Evolutionary conservation across 2,113 vertebrate genomes (phyloP).

Genomic region (Rostratula benghalensis): DNA sequence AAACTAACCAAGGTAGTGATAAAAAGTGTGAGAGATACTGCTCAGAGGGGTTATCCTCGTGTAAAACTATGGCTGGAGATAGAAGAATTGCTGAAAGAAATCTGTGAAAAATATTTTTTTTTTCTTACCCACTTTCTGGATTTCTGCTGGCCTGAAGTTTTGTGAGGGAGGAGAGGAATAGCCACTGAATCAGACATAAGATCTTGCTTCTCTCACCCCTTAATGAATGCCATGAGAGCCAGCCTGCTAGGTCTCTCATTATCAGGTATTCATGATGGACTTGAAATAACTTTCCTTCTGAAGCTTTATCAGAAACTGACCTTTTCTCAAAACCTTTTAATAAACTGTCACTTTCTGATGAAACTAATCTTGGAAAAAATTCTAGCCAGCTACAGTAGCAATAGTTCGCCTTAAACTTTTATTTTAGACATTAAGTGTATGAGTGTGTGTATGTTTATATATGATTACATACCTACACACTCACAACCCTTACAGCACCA

Average conservation of each 20-base stretch:
- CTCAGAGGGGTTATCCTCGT: neutral
- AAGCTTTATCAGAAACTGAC: conserved; percentile 15
- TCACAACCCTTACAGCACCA: neutral
- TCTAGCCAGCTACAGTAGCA: neutral
- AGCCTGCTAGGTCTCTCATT: conserved; percentile 7
- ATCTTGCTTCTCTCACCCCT: neutral
- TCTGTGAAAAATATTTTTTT: neutral
- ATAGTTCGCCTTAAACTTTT: neutral
- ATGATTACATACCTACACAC: neutral
- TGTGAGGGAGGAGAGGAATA: neutral
- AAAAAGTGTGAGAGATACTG: neutral
- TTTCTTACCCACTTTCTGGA: neutral
- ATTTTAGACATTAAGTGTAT: neutral
- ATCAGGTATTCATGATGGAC: neutral
- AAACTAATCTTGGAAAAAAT: neutral
- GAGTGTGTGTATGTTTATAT: too few species aligned
- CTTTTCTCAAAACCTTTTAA: conserved; percentile 24
- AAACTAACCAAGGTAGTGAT: neutral
- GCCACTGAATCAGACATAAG: neutral
- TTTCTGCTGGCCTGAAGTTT: neutral
- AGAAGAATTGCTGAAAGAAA: neutral
- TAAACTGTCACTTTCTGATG: neutral
- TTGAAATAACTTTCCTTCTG: neutral
- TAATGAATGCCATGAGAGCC: neutral
- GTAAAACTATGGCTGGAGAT: neutral